Evolutionary conservation across 2,888 invertebrate species (phyloP).

Genomic region (Ethmia dodecea): DNA sequence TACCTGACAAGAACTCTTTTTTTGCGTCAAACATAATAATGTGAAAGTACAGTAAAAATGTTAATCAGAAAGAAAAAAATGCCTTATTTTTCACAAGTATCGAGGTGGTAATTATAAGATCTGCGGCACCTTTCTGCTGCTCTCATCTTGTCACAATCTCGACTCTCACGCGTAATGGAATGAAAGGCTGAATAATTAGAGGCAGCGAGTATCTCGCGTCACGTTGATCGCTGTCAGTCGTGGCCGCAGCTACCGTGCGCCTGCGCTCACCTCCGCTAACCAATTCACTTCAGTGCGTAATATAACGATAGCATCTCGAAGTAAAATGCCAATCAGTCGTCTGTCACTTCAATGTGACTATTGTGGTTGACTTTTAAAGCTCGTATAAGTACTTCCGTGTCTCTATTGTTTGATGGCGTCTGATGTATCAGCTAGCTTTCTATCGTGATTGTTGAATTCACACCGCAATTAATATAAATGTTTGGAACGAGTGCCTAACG

Average conservation of each 20-base stretch:
- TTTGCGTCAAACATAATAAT: no score
- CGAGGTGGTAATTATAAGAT: conserved; percentile 14
- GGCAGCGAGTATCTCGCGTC: conserved; percentile 29
- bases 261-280: conserved; percentile 24
- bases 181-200: conserved; percentile 44
- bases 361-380: conserved; percentile 36
- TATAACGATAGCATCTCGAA: conserved; percentile 50
- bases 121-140: conserved; percentile 22
- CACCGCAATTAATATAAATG: conserved; percentile 46
- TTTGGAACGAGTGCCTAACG: conserved; percentile 50
- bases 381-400: conserved; percentile 30
- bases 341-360: conserved; percentile 44
- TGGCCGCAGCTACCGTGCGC: conserved; percentile 47
- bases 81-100: no score
- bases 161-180: conserved; percentile 30
- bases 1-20: no score
- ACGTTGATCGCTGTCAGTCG: conserved; percentile 38
- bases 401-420: conserved; percentile 27
- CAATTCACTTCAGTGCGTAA: conserved; percentile 46
- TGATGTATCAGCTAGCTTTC: conserved; percentile 27
- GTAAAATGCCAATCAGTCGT: conserved; percentile 45
- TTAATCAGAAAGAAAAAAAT: no score
- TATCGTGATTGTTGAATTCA: conserved; percentile 41
- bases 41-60: no score
- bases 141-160: conserved; percentile 16